Base-by-base conservation (phyloP, 92 coral and sea anemone species). In the Plumapathes pennacea region DNA sequence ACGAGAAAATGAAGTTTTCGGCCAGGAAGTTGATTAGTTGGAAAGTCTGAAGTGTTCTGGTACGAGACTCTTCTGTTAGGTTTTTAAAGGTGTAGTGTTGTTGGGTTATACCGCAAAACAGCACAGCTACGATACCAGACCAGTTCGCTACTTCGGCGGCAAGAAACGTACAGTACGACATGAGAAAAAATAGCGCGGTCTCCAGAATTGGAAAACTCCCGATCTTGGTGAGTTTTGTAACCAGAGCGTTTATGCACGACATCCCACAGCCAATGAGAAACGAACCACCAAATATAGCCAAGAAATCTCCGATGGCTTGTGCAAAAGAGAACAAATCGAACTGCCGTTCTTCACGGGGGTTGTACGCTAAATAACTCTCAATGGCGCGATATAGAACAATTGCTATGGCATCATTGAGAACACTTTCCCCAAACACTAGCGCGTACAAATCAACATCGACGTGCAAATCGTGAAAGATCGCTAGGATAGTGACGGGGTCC, bases 381-480 rank as follows among this genome's bases (percentile, higher is more conserved):
- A 92, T 89, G 28, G 98, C 98, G 22, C 98, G 68, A 59, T 92
- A 92, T 27, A 92, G 66, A 10, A 92, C 98, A 18, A 92, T 52
- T 1, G 98, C 98, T 2, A 92, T 96, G 4, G 98, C 98, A 64
- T 92, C 98, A 42, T 92, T 92, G 3, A 92, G 75, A 5, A 92
- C 89, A 46, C 98, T 92, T 26, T 92, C 98, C 11, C 98, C 98
- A 55, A 92, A 88, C 46, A 92, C 96, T 34, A 92, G 62, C 25
- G 98, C 98, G 53, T 92, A 92, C 90, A 88, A 52, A 41, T 92
- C 98, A 9, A 92, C 89, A 54, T 92, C 98, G 9, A 89, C 98
- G 65, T 92, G 98, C 18, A 92, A 84, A 43, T 92, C 98, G 15
- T 89, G 86, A 27, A 92, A 79, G 17, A 92, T 92, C 9, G 98